These are phyloP conservation scores for Dermolepida albohirtum DNA, from an alignment of 2,888 invertebrate species.

Conservation along the genomic window DNA sequence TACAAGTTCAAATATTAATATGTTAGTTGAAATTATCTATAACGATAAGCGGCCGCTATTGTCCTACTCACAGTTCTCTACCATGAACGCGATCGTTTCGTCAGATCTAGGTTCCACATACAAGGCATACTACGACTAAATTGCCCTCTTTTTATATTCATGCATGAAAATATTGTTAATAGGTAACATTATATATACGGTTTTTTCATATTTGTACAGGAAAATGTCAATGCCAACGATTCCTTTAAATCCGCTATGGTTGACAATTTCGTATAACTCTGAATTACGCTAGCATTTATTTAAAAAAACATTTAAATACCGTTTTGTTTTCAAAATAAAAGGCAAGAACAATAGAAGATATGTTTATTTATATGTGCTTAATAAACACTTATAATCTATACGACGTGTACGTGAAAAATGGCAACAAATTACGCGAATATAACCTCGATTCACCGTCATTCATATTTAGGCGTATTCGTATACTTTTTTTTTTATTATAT, in stretches of 20 bases:
- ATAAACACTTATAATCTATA: neutral
- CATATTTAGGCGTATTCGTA: slow-evolving; percentile 2
- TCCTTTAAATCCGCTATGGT: slow-evolving; percentile 11
- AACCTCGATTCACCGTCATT: slow-evolving; percentile 18
- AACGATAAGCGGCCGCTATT: slow-evolving; percentile 26
- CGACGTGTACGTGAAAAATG: neutral
- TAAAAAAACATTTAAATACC: slow-evolving; percentile 12
- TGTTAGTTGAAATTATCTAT: slow-evolving; percentile 30
- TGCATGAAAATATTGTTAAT: slow-evolving; percentile 29
- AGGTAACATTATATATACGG: slow-evolving; percentile 18
- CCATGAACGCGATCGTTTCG: slow-evolving; percentile 25
- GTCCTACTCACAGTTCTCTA: slow-evolving; percentile 10
- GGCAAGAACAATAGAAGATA: too few relatives aligned
- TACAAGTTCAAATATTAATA: slow-evolving; percentile 37
- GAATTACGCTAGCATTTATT: slow-evolving; percentile 21
- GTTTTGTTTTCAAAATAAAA: slow-evolving; percentile 10
- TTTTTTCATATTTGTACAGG: slow-evolving; percentile 31
- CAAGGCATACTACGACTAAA: slow-evolving; percentile 24
- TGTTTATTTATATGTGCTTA: neutral
- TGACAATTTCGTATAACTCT: slow-evolving; percentile 9
- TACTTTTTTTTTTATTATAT: slow-evolving; percentile 2
- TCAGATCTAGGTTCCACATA: slow-evolving; percentile 25
- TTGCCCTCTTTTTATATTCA: slow-evolving; percentile 36
- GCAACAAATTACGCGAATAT: slow-evolving; percentile 14
- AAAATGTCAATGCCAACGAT: slow-evolving; percentile 36